Conservation (phyloP, 1,140 invertebrate genomes). For the Lasaia peninsularis region DNA sequence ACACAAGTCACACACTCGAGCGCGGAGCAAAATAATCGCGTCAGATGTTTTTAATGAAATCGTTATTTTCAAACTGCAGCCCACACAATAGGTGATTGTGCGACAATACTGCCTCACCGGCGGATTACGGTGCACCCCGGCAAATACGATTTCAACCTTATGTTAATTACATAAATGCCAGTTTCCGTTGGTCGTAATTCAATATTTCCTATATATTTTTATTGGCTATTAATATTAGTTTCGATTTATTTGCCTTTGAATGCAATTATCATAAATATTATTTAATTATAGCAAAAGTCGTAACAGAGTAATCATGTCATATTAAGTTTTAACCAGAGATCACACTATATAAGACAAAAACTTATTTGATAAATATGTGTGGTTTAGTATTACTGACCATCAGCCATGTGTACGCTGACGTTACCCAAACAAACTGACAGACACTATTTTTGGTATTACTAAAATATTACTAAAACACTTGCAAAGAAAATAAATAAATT, state of each 20-base stretch:
- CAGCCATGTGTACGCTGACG: too few species aligned
- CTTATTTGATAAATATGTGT: too few species aligned
- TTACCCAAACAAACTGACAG: too few species aligned
- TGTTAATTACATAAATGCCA: background rate
- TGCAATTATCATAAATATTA: background rate
- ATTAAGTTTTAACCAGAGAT: too few species aligned
- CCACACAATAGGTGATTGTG: background rate
- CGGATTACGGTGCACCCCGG: background rate
- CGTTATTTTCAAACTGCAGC: background rate
- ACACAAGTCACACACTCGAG: too few species aligned
- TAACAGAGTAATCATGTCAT: too few species aligned
- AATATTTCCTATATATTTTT: background rate
- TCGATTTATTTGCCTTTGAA: background rate
- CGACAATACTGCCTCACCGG: background rate
- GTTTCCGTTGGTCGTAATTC: background rate
- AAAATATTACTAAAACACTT: too few species aligned
- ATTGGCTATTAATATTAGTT: background rate
- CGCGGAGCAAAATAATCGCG: constrained; percentile 20
- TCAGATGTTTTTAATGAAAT: constrained; percentile 1
- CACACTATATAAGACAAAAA: too few species aligned
- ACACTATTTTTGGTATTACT: too few species aligned
- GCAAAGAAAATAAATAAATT: too few species aligned
- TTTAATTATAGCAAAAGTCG: background rate
- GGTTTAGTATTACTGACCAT: too few species aligned
- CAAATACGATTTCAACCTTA: background rate